Evolutionary conservation across 2,888 invertebrate species (phyloP).

Genomic region (Meliscaeva auricollis): DNA sequence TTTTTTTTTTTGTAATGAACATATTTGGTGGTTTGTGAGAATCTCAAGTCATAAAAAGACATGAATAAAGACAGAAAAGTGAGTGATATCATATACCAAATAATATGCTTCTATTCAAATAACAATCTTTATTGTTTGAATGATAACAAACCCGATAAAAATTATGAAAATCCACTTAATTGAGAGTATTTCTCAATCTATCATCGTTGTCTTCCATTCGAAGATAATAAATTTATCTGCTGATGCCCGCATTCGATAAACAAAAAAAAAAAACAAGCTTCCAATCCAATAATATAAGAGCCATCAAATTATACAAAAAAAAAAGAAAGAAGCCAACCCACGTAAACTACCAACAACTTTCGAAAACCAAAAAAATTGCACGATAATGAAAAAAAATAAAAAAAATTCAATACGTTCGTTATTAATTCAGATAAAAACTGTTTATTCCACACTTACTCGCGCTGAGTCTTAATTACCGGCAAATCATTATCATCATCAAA

Average conservation of each 20-base stretch:
- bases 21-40: no score
- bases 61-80: no score
- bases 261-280: slow-evolving; percentile 6
- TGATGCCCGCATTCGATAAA: slow-evolving; percentile 36
- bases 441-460: slow-evolving; percentile 37
- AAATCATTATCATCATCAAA: slow-evolving; percentile 37
- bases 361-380: slow-evolving; percentile 24
- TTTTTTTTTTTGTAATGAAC: background rate
- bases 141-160: no score
- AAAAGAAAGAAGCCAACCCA: slow-evolving; percentile 11
- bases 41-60: no score
- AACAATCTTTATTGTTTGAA: no score
- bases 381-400: slow-evolving; percentile 18
- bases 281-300: slow-evolving; percentile 4
- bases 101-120: no score
- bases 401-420: slow-evolving; percentile 26
- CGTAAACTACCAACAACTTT: slow-evolving; percentile 25
- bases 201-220: background rate
- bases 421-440: slow-evolving; percentile 42
- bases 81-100: no score
- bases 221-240: slow-evolving; percentile 23
- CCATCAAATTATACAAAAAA: background rate
- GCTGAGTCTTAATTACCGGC: slow-evolving; percentile 40
- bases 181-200: background rate
- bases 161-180: slow-evolving; percentile 9